These are phyloP conservation scores for Himalopsyche phryganea DNA, from an alignment of 1,140 invertebrate genomes.

Conservation along the genomic window DNA sequence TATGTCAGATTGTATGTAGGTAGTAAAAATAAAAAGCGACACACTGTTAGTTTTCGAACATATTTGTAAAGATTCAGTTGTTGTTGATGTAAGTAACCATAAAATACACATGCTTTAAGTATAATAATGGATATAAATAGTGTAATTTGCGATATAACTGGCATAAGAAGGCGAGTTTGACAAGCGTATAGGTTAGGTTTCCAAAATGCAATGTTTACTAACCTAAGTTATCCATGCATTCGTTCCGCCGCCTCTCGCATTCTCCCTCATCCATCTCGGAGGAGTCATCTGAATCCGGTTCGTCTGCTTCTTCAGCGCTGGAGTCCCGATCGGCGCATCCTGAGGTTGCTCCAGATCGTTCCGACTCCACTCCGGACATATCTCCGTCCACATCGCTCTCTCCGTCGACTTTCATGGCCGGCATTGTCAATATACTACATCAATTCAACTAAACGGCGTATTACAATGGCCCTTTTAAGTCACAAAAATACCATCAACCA, in stretches of 20 bases:
- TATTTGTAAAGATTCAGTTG: too few species aligned
- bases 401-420: slow-evolving; percentile 57
- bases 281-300: slow-evolving; percentile 74
- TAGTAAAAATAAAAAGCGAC: not conserved
- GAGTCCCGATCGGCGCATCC: slow-evolving; percentile 63
- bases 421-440: slow-evolving; percentile 37
- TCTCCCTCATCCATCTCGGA: slow-evolving; percentile 92
- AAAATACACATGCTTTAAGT: too few species aligned
- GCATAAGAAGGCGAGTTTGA: too few species aligned
- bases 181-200: slow-evolving; percentile 17
- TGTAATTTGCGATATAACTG: too few species aligned
- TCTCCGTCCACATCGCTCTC: slow-evolving; percentile 56
- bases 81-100: too few species aligned
- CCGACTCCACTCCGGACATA: slow-evolving; percentile 61
- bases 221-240: slow-evolving; percentile 80
- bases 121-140: too few species aligned
- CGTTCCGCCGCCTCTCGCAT: slow-evolving; percentile 76
- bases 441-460: not conserved
- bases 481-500: not conserved
- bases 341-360: slow-evolving; percentile 58
- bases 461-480: not conserved
- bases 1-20: not conserved
- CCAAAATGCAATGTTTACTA: slow-evolving; percentile 28
- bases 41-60: not conserved
- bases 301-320: slow-evolving; percentile 66